phyloP scores from a whole-genome alignment of 30 jellyfish, hydroid and myxozoan genomes.

The Sanderia malayensis region DNA sequence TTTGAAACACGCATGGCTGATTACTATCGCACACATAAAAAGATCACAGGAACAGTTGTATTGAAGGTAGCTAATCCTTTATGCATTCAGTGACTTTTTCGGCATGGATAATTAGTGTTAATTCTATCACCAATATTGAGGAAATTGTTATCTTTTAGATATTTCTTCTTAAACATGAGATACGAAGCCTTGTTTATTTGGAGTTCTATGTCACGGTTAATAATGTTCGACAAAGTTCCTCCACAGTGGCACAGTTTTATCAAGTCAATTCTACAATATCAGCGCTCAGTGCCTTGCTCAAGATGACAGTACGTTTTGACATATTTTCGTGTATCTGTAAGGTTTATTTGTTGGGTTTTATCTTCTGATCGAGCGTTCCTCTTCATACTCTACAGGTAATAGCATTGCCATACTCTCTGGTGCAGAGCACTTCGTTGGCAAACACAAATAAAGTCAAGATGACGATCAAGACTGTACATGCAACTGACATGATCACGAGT shows the following conservation, averaged over 20 bases:
- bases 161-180: slow-evolving; percentile 41
- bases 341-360: no score
- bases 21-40: neutral
- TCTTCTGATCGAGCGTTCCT: no score
- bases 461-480: slow-evolving; percentile 42
- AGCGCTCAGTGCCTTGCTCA: slow-evolving; percentile 56
- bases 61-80: neutral
- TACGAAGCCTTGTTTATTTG: slow-evolving; percentile 50
- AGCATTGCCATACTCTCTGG: slow-evolving; percentile 58
- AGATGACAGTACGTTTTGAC: slow-evolving; percentile 57
- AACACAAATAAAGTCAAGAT: slow-evolving; percentile 40
- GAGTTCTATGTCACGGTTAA: slow-evolving; percentile 66
- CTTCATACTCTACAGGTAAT: slow-evolving; percentile 44
- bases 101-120: no score
- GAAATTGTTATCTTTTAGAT: slow-evolving; percentile 56
- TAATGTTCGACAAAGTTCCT: slow-evolving; percentile 40
- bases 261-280: slow-evolving; percentile 4
- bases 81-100: no score
- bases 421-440: slow-evolving; percentile 31
- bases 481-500: slow-evolving; percentile 21
- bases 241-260: slow-evolving; percentile 41
- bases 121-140: no score
- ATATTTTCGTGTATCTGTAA: no score
- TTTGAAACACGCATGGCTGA: slow-evolving; percentile 18
- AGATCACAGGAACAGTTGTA: neutral